Base-by-base conservation (phyloP, 2,888 invertebrate genomes). In the Agrotis segetum region DNA sequence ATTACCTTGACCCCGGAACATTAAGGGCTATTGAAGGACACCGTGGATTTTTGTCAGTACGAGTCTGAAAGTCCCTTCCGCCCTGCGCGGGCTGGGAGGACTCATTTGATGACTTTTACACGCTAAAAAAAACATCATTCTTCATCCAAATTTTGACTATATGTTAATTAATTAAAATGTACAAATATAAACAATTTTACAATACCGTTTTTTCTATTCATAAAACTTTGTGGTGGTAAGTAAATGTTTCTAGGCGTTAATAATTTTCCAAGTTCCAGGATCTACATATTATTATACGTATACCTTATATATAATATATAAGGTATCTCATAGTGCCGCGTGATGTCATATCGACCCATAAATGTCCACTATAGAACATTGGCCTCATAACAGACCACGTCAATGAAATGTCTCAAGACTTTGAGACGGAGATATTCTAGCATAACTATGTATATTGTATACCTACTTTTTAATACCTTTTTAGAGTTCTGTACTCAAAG, bases 311-410 rank as follows among this genome's bases (percentile, higher is more conserved):
- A 19, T 58, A 19, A 44, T 56, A 47, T 44, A 50, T 19, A 46
- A 56, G 61, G 34, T 79, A 79, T 53, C 49, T 58, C 34, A 79
- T 74, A 60, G 7, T 74, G 74, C 34, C 46, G 76, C 19, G 62
- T 77, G 81, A 77, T 75, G 67, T 77, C 81, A 81, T 77, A 62
- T 61, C 21, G 24, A 49, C 16, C 76, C 76, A 67, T 76, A 76
- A 75, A 46, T 49, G 34, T 59, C 47, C 24, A 81, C 62, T 49
- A 44, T 56, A 67, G 76, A 80, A 80, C 81, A 77, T 77, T 77
- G 81, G 76, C 76, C 81, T 81, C 76, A 75, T 81, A 77, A 67
- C 81, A 56, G 61, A 50, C 40, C 49, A 34, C 49, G 81, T 59
- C 49, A 77, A 50, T 81, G 46, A 61, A 65, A 74, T 79, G 47